Evolutionary conservation across 2,888 invertebrate genomes (phyloP).

Genomic region (Nineta flava): DNA sequence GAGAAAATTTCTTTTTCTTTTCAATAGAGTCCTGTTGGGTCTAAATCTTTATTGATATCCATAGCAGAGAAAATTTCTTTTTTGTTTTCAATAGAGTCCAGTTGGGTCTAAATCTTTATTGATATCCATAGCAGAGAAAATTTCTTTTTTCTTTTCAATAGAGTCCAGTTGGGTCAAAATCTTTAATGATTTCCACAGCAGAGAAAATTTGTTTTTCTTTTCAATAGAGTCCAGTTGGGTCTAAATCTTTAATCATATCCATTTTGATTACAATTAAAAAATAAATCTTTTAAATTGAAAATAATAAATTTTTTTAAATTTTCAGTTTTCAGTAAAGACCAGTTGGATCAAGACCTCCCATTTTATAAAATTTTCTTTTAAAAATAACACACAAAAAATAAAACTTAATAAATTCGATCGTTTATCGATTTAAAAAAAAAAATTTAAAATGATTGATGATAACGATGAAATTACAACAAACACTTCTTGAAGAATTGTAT

Average conservation of each 20-base stretch:
- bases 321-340: constrained; percentile 20
- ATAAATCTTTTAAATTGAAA: background rate
- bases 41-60: constrained; percentile 24
- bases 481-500: background rate
- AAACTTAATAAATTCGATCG: background rate
- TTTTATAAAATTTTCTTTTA: constrained; percentile 10
- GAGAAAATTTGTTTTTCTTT: background rate
- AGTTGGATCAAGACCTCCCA: constrained; percentile 26
- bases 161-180: no score
- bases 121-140: no score
- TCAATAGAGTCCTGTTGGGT: no score
- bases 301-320: background rate
- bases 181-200: no score
- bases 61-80: no score
- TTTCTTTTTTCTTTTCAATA: constrained; percentile 1
- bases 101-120: no score
- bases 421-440: background rate
- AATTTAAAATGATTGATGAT: background rate
- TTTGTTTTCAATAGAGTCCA: no score
- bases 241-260: constrained; percentile 9
- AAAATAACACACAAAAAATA: background rate
- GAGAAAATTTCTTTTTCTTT: no score
- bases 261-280: background rate
- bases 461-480: background rate
- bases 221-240: constrained; percentile 11